Evolutionary conservation across 2,888 invertebrate species (phyloP).

Genomic region (Pachliopta kotzebuea): DNA sequence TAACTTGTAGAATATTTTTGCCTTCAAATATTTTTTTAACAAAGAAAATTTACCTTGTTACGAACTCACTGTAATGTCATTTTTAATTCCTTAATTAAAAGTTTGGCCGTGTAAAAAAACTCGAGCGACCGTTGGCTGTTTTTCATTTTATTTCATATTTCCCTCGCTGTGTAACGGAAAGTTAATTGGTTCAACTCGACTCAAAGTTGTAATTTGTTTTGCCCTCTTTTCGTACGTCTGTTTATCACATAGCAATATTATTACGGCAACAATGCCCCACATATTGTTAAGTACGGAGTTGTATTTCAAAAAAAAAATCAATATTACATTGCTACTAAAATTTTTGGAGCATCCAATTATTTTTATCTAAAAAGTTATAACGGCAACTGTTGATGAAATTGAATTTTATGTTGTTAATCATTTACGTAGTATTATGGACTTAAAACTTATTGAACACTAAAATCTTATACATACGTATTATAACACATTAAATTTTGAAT

Average conservation of each 20-base stretch:
- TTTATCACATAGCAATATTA: constrained; percentile 63
- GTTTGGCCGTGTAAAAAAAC: constrained; percentile 67
- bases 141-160: constrained; percentile 78
- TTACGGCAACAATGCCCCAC: constrained; percentile 34
- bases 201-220: constrained; percentile 77
- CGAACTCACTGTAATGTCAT: constrained; percentile 75
- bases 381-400: no score
- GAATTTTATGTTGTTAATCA: no score
- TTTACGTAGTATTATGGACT: no score
- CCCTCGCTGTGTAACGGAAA: constrained; percentile 72
- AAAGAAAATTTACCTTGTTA: constrained; percentile 68
- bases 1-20: constrained; percentile 45
- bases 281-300: background rate
- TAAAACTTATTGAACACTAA: no score
- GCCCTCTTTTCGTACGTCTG: constrained; percentile 64
- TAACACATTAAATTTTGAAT: no score
- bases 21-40: constrained; percentile 48
- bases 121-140: constrained; percentile 61
- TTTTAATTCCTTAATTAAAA: constrained; percentile 80
- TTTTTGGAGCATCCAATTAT: background rate
- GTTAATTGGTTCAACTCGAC: constrained; percentile 76
- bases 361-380: no score
- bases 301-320: background rate
- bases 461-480: no score
- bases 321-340: background rate